phyloP scores from a whole-genome alignment of 2,113 vertebrate species.

The Panthera leo region DNA sequence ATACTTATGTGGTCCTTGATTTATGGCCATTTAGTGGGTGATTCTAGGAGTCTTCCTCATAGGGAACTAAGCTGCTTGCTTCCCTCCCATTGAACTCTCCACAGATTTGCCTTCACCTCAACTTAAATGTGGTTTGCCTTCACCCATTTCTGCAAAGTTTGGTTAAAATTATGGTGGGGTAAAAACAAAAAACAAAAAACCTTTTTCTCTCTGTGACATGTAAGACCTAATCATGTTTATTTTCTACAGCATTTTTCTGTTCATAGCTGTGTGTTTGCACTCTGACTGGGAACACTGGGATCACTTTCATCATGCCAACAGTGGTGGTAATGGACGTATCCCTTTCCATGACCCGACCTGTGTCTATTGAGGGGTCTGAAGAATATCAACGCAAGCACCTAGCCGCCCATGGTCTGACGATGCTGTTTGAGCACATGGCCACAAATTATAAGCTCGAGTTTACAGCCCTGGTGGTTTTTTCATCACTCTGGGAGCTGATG shows the following conservation, averaged over 20 bases:
- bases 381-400: slow-evolving; percentile 98
- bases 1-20: neutral
- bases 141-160: slow-evolving; percentile 10
- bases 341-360: slow-evolving; percentile 98
- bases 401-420: slow-evolving; percentile 95
- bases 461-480: slow-evolving; percentile 95
- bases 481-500: slow-evolving; percentile 96
- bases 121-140: neutral
- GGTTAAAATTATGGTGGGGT: neutral
- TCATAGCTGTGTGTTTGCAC: neutral
- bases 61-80: neutral
- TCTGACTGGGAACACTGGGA: neutral
- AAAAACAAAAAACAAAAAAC: neutral
- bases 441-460: slow-evolving; percentile 98
- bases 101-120: neutral
- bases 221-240: neutral
- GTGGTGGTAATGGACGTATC: slow-evolving; percentile 98
- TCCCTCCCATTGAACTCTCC: neutral
- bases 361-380: slow-evolving; percentile 92
- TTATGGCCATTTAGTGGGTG: neutral
- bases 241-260: slow-evolving; percentile 44
- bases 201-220: neutral
- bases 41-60: neutral
- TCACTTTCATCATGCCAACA: slow-evolving; percentile 90
- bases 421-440: slow-evolving; percentile 99